Evolutionary conservation across 2,797 vertebrate genomes (phyloP).

Genomic region (Bothrops alternatus): DNA sequence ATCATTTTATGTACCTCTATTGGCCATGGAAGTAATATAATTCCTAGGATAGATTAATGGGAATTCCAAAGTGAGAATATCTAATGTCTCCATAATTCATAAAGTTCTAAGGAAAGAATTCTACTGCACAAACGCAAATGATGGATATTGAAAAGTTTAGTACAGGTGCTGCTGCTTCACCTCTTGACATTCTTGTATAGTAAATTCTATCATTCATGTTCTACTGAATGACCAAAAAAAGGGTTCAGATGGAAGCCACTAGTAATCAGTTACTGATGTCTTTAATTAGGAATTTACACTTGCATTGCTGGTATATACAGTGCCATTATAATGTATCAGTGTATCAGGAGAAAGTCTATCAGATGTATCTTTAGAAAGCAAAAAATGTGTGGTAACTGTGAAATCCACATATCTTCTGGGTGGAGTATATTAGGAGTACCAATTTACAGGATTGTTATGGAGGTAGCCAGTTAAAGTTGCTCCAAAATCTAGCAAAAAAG

Average conservation of each 20-base stretch:
- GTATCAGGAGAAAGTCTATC: background rate
- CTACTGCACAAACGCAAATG: background rate
- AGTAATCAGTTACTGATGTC: background rate
- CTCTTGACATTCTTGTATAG: background rate
- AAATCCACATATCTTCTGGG: background rate
- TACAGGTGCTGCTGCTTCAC: background rate
- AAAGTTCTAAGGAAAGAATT: background rate
- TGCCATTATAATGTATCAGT: background rate
- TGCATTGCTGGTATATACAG: background rate
- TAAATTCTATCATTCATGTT: background rate
- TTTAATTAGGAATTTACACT: background rate
- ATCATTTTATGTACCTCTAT: background rate
- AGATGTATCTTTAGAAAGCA: background rate
- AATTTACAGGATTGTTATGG: background rate
- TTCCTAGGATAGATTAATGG: background rate
- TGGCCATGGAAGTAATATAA: background rate
- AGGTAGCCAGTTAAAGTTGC: background rate
- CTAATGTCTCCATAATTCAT: background rate
- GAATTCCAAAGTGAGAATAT: background rate
- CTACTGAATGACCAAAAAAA: background rate
- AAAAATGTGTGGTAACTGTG: background rate
- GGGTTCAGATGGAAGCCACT: background rate
- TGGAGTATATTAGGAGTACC: background rate
- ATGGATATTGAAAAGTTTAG: background rate
- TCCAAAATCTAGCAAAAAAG: background rate